A percentile compares a stretch with the other conserved stretches of the same genome.
Evolutionary conservation across 2,113 vertebrate species (phyloP).

Genomic region (Heterotis niloticus): DNA sequence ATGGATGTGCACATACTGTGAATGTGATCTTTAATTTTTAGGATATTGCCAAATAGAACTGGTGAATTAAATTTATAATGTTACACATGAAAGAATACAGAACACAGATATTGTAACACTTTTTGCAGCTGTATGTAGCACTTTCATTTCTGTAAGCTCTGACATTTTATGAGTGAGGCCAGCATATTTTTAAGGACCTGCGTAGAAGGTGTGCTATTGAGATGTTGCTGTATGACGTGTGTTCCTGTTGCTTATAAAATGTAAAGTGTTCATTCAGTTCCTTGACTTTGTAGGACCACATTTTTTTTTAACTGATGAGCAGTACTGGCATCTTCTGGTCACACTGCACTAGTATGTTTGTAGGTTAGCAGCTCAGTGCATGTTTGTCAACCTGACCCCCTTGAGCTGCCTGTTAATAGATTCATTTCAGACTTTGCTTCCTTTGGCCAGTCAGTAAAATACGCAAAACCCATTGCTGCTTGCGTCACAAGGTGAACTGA

Average conservation of each 20-base stretch:
- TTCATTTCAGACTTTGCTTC: constrained; percentile 25
- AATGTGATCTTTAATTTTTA: too few species aligned
- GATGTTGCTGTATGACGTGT: too few species aligned
- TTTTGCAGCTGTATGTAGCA: too few species aligned
- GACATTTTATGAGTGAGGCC: too few species aligned
- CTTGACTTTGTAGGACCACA: constrained; percentile 18
- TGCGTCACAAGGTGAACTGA: constrained; percentile 46
- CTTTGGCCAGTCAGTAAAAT: constrained; percentile 30
- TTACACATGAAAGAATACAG: too few species aligned
- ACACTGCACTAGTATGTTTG: constrained; percentile 39
- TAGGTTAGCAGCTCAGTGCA: constrained; percentile 41
- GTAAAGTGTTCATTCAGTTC: background rate
- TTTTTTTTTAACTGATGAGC: background rate
- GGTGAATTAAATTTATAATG: too few species aligned
- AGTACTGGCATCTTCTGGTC: constrained; percentile 9
- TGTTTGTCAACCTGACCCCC: constrained; percentile 32
- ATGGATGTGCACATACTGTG: too few species aligned
- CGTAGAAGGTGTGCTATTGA: too few species aligned
- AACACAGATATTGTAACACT: too few species aligned
- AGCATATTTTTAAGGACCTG: too few species aligned
- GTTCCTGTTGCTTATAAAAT: background rate
- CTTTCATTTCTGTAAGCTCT: too few species aligned
- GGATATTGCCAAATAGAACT: too few species aligned
- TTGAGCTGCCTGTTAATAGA: constrained; percentile 44
- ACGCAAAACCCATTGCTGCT: constrained; percentile 36